Evolutionary conservation across 2,888 invertebrate genomes (phyloP), one percentile per base, ranked within the genome.

Genomic region (Plebejus argus): DNA sequence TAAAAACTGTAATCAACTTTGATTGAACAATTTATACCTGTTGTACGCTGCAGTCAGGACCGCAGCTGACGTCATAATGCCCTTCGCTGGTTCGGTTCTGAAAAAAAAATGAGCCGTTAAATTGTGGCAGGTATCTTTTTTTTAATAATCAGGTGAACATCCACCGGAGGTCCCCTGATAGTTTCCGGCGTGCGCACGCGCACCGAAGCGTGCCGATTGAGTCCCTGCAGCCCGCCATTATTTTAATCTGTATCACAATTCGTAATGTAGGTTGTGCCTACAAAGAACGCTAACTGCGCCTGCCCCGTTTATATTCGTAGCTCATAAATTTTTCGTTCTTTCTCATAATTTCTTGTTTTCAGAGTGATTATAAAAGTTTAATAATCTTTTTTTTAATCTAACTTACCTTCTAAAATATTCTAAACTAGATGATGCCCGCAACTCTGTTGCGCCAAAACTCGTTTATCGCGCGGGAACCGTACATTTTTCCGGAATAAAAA

Each of bases 11-110:
- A 5, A 66, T 66, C 28, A 66, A 66, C 49, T 74, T 74, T n/a
- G 33, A 35, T 74, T 35, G n/a, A 53, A 49, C 12, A 70, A 45
- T 53, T 58, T 33, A 72, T 93, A 97, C 97, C 95, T 97, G 96
- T 88, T 96, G 95, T 79, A 96, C 95, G 87, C 96, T 96, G 91
- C 97, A 97, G 80, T 96, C 95, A 61, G 95, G 94, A 56, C 96
- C 96, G 84, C 97, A 97, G 81, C 95, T 96, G 76, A 96, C 95
- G 85, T 96, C 96, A 83, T 95, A 96, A 84, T 95, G 95, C n/a
- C 94, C 95, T 83, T 96, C 95, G 82, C 96, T 96, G 80, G 96
- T 96, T 82, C 96, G 95, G 87, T 96, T 96, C 96, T 97, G 95
- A 20, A 86, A 84, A 79, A 78, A 82, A 82, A 79, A 70, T 53